phyloP scores from a whole-genome alignment of 2,888 invertebrate species.

The Endotricha flammealis region DNA sequence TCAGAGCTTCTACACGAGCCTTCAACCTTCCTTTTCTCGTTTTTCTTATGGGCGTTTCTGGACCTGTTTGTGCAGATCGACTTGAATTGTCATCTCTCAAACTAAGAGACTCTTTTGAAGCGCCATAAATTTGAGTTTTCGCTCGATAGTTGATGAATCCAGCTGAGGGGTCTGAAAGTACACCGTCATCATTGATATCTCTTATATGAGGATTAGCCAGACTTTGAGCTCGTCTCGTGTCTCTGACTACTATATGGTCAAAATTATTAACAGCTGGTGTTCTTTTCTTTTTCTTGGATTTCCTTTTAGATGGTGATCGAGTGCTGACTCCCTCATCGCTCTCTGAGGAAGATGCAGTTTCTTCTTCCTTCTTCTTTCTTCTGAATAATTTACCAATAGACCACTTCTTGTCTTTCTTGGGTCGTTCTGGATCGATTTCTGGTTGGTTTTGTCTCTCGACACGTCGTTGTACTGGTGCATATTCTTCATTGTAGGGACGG shows the following conservation, averaged over 20 bases:
- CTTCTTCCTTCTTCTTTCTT: slow-evolving; percentile 84
- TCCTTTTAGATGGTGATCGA: slow-evolving; percentile 59
- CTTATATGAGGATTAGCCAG: slow-evolving; percentile 56
- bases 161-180: slow-evolving; percentile 79
- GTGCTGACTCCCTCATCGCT: slow-evolving; percentile 65
- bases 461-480: slow-evolving; percentile 53
- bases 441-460: slow-evolving; percentile 48
- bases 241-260: slow-evolving; percentile 81
- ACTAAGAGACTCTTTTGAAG: slow-evolving; percentile 59
- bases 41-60: slow-evolving; percentile 75
- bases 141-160: slow-evolving; percentile 66
- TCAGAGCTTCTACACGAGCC: slow-evolving; percentile 82
- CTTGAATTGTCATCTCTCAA: slow-evolving; percentile 55
- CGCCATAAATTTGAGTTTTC: slow-evolving; percentile 49
- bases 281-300: slow-evolving; percentile 74
- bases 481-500: slow-evolving; percentile 64
- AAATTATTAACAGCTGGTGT: slow-evolving; percentile 77
- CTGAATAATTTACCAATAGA: slow-evolving; percentile 88
- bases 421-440: slow-evolving; percentile 57
- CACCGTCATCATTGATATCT: slow-evolving; percentile 69
- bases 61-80: slow-evolving; percentile 59
- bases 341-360: slow-evolving; percentile 77
- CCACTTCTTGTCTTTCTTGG: slow-evolving; percentile 85
- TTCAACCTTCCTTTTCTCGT: slow-evolving; percentile 79
- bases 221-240: slow-evolving; percentile 72